Evolutionary conservation across 2,797 vertebrate species (phyloP), one percentile per base, ranked within the genome.

Genomic region (Xenopus petersii): DNA sequence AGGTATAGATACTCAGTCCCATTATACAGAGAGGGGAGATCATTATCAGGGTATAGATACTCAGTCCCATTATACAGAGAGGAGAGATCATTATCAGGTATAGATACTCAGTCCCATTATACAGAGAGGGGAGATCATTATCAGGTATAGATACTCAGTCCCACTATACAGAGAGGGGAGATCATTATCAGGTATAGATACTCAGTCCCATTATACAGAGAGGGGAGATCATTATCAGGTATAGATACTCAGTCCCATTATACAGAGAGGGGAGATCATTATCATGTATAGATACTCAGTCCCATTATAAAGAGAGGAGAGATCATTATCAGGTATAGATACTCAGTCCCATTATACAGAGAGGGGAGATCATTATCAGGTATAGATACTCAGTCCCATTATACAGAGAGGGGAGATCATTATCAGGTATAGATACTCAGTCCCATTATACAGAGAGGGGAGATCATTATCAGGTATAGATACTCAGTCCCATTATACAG

Each of bases 361-460:
- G 51, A 51, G 17, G 54, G 10, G 26, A 16, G 49, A 7, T 42
- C 47, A 51, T 66, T 66, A 66, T 26, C 64, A 24, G 46, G 10
- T 17, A 17, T 49, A 66, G 42, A 66, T 66, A 66, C 64, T 49
- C 42, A 21, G 21, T 21, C 21, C 21, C 21, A 21, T 21, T 21
- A 21, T 21, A 21, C 21, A 21, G 1, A 21, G 21, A 49, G 0
- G 46, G 11, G 26, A 5, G 21, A 26, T 62, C 21, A 49, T 66
- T 66, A 66, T 24, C 64, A 66, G 42, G n/a, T 47, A 21, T 51
- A 66, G 46, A 66, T 66, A 66, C 64, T 51, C 46, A 49, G 64
- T n/a, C 48, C 42, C 17, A 51, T 66, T 66, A 66, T 66, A 66
- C 54, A 36, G 49, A 17, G 49, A 51, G 0, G 47, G 12, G 30